Conservation (phyloP, 2,113 vertebrate species). For the Speoplatyrhinus poulsoni region DNA sequence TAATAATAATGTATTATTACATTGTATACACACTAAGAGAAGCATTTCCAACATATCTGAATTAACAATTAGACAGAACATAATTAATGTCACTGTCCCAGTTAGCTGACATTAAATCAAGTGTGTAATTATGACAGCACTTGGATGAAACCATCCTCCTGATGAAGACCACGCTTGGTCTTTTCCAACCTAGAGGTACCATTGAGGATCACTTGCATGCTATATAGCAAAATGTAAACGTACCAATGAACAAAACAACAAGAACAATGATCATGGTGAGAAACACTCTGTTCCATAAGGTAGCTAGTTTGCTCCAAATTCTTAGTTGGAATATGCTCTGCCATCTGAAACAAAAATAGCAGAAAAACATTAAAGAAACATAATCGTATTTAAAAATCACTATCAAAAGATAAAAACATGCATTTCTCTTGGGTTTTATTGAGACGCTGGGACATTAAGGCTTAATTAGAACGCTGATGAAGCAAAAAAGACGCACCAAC, state of each 20-base stretch:
- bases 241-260: conserved; percentile 91
- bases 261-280: conserved; percentile 93
- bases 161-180: no score
- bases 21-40: no score
- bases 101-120: no score
- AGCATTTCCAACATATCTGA: background rate
- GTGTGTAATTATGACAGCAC: no score
- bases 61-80: no score
- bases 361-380: background rate
- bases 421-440: no score
- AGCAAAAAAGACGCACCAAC: background rate
- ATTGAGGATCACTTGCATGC: background rate
- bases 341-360: conserved; percentile 81
- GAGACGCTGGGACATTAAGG: background rate
- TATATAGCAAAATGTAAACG: conserved; percentile 17
- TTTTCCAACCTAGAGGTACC: no score
- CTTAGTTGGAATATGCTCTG: conserved; percentile 85
- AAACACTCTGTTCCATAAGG: conserved; percentile 91
- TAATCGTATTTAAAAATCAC: background rate
- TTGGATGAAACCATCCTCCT: no score
- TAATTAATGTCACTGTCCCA: no score
- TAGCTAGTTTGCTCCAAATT: conserved; percentile 83
- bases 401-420: no score
- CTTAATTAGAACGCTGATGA: background rate
- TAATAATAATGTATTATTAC: no score